Evolutionary conservation across 2,888 invertebrate genomes (phyloP).

Genomic region (Isotomurus palustris): DNA sequence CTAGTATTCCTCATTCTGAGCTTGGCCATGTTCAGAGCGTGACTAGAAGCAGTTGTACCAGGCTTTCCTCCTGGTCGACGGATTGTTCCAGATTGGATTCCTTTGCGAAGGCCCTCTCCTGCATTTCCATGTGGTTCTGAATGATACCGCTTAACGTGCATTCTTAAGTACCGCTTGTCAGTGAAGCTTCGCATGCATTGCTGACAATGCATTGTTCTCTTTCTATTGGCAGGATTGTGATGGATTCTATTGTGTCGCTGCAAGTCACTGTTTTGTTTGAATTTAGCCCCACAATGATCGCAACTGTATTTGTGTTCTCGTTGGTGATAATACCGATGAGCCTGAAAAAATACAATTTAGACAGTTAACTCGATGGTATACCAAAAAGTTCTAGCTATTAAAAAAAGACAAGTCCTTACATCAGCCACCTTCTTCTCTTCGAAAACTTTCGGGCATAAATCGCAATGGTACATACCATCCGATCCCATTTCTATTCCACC

Average conservation of each 20-base stretch:
- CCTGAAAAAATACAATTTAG: no score
- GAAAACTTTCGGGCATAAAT: not conserved
- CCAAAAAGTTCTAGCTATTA: no score
- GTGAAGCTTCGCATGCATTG: constrained; percentile 26
- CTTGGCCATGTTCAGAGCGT: no score
- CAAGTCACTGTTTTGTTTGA: constrained; percentile 29
- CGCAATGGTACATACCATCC: not conserved
- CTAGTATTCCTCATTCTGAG: no score
- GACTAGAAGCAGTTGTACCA: not conserved
- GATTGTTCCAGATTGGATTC: not conserved
- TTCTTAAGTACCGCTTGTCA: constrained; percentile 26
- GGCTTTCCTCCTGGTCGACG: not conserved
- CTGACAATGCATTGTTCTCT: constrained; percentile 17
- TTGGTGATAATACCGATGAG: constrained; percentile 27
- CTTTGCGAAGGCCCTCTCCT: no score
- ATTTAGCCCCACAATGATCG: constrained; percentile 21
- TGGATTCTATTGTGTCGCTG: constrained; percentile 23
- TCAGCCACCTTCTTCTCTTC: not conserved
- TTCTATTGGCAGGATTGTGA: constrained; percentile 20
- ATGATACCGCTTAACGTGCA: constrained; percentile 16
- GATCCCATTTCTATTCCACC: not conserved
- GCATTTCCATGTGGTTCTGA: no score
- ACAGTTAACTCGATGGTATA: no score
- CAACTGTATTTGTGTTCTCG: constrained; percentile 21
- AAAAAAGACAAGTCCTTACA: no score